phyloP scores from a whole-genome alignment of 2,797 vertebrate species.

The Eupleurogrammus muticus region DNA sequence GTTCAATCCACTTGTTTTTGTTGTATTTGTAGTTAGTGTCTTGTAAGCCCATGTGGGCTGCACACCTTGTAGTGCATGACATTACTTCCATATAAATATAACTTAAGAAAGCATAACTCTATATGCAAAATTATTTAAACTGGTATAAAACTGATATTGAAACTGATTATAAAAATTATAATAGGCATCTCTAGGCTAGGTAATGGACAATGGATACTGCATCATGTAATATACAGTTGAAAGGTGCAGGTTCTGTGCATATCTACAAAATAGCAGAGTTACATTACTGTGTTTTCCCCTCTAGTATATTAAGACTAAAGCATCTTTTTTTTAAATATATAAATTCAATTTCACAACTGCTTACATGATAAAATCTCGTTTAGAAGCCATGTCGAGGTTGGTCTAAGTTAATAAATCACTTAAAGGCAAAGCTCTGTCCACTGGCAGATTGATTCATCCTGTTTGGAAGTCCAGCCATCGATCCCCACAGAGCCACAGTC shows the following conservation, averaged over 20 bases:
- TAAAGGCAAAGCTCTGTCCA: slow-evolving; percentile 6
- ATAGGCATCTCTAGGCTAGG: background rate
- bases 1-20: too few species aligned
- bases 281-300: background rate
- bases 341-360: background rate
- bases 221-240: background rate
- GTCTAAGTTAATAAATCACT: slow-evolving; percentile 11
- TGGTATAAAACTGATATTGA: background rate
- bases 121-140: background rate
- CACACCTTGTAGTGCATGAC: too few species aligned
- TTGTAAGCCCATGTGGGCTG: too few species aligned
- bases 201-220: background rate
- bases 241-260: background rate
- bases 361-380: background rate
- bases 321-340: background rate
- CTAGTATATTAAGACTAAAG: background rate
- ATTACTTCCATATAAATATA: background rate
- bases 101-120: background rate
- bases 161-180: background rate
- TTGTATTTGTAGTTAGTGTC: too few species aligned
- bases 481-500: slow-evolving; percentile 81
- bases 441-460: slow-evolving; percentile 84
- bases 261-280: background rate
- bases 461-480: slow-evolving; percentile 86
- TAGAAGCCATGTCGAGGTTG: background rate